Conservation (phyloP, 1,140 invertebrate genomes). For the Cardiocondyla obscurior region DNA sequence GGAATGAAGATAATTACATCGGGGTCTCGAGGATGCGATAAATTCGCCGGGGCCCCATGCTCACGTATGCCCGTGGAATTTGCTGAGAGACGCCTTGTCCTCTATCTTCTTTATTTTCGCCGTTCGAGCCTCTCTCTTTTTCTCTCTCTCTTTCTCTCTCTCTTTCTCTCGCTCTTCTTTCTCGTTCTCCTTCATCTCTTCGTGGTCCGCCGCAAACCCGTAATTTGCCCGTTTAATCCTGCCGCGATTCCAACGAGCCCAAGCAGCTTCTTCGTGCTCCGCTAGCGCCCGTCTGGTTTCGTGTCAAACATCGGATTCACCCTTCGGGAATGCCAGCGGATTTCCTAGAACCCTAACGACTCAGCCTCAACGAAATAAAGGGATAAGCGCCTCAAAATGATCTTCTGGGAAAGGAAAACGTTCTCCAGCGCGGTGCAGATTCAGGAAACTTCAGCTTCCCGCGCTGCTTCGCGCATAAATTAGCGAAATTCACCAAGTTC, state of each 20-base stretch:
- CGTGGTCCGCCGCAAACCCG: conserved; percentile 56
- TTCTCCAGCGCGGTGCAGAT: neutral
- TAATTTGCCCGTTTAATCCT: conserved; percentile 69
- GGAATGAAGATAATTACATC: conserved; percentile 63
- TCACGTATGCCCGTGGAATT: conserved; percentile 58
- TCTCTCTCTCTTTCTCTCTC: neutral
- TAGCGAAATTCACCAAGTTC: neutral
- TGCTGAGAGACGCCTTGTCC: conserved; percentile 26
- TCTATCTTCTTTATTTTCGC: conserved; percentile 61
- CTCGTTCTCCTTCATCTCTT: neutral
- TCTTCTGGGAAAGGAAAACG: neutral
- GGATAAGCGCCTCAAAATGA: neutral
- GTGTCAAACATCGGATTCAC: conserved; percentile 39
- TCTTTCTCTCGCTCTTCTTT: neutral
- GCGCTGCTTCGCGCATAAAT: neutral
- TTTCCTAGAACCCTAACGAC: conserved; percentile 10
- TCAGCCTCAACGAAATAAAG: neutral
- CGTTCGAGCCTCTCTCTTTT: neutral
- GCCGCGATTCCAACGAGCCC: conserved; percentile 24
- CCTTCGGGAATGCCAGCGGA: conserved; percentile 21
- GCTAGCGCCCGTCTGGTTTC: conserved; percentile 28
- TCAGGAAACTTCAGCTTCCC: neutral
- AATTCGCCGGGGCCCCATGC: conserved; percentile 52
- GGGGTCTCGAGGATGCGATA: conserved; percentile 54
- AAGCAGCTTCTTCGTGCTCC: conserved; percentile 17